These are phyloP conservation scores for Periophthalmodon schlosseri DNA, from an alignment of 2,113 vertebrate genomes.

Conservation along the genomic window DNA sequence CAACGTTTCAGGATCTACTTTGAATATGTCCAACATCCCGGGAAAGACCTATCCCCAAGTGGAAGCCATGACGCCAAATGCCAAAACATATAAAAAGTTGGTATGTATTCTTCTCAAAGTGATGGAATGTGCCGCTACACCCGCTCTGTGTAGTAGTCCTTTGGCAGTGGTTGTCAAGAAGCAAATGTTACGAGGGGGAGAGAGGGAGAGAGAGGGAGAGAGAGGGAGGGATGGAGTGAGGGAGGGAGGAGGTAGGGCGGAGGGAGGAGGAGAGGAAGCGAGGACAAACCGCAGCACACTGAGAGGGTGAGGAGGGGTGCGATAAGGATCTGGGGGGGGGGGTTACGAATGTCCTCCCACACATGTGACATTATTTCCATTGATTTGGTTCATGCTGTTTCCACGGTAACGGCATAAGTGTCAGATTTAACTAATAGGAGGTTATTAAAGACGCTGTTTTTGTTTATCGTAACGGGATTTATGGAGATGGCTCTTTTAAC, in stretches of 20 bases:
- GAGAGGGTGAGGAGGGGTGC: conserved; percentile 37
- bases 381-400: conserved; percentile 85
- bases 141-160: conserved; percentile 50
- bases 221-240: conserved; percentile 33
- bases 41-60: conserved; percentile 6
- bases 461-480: neutral
- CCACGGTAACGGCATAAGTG: conserved; percentile 76
- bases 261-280: conserved; percentile 21
- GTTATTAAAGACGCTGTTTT: neutral
- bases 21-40: conserved; percentile 6
- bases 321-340: conserved; percentile 24
- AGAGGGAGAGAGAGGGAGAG: conserved; percentile 33
- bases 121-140: conserved; percentile 56
- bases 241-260: conserved; percentile 9
- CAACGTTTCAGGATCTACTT: conserved; percentile 15
- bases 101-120: conserved; percentile 12
- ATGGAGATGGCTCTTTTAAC: neutral
- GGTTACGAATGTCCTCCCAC: conserved; percentile 74
- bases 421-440: conserved; percentile 50
- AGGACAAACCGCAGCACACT: conserved; percentile 17
- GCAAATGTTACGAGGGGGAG: conserved; percentile 63
- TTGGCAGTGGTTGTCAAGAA: conserved; percentile 71
- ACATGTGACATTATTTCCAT: conserved; percentile 80
- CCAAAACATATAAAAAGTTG: conserved; percentile 42
- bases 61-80: conserved; percentile 40